Evolutionary conservation across 2,888 invertebrate species (phyloP).

Genomic region (Nasonia oneida): DNA sequence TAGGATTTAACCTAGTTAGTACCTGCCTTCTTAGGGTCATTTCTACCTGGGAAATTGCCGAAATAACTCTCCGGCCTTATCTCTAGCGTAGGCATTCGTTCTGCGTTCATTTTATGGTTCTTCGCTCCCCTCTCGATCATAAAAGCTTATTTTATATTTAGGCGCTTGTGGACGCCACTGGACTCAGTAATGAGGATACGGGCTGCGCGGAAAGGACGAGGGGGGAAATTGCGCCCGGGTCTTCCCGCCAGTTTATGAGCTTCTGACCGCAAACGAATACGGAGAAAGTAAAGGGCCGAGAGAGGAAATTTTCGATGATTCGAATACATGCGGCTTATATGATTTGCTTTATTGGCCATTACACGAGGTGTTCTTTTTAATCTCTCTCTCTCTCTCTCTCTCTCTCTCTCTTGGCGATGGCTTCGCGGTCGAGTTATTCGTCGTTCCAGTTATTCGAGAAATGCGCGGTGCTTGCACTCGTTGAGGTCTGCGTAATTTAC

Average conservation of each 20-base stretch:
- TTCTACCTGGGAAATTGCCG: background rate
- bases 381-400: background rate
- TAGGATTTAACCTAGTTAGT: no score
- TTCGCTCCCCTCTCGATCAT: background rate
- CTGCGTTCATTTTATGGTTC: background rate
- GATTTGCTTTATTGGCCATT: background rate
- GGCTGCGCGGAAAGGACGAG: background rate
- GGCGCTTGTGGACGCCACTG: conserved; percentile 14
- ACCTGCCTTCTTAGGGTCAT: no score
- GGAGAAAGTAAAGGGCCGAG: background rate
- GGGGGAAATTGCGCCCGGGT: background rate
- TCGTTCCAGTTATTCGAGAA: no score
- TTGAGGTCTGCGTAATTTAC: no score
- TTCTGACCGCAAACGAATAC: background rate
- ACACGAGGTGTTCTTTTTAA: background rate
- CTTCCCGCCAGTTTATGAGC: background rate
- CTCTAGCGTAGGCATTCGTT: background rate
- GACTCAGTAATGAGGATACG: conserved; percentile 20
- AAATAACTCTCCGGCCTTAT: background rate
- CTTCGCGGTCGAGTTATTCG: background rate
- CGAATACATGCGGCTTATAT: background rate
- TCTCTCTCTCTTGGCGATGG: background rate
- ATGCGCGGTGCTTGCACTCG: no score
- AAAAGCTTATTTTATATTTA: conserved; percentile 50
- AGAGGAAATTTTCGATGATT: conserved; percentile 25